Evolutionary conservation across 1,140 invertebrate species (phyloP), one percentile per base, ranked within the genome.

Genomic region (Diploscapter pachys): DNA sequence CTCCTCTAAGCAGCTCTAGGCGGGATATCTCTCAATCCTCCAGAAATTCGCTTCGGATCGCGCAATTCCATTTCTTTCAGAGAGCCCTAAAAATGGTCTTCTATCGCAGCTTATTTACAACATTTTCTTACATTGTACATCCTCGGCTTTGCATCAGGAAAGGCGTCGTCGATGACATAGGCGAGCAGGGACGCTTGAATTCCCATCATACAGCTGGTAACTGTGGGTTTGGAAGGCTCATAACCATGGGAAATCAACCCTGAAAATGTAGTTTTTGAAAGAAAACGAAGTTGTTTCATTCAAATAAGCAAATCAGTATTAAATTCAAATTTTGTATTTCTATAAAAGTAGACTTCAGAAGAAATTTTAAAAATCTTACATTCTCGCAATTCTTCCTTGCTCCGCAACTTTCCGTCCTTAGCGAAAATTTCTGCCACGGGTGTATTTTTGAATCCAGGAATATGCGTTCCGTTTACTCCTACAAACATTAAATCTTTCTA

Each of bases 121-220:
- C n/a, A 71, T 4, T 4, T 11, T 13, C 78, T 59, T 53, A 79
- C 79, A 64, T 81, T 81, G 63, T 81, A 82, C 5, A 82, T 31
- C 49, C 81, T 56, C n/a, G 75, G 70, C 4, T 68, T 65, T 9
- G 13, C 48, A 4, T 77, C 54, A 4, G 69, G 68, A 31, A 31
- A 31, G 4, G 80, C 66, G 6, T 62, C 70, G 52, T 84, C 79
- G 52, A 83, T 63, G n/a, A 75, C 78, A 51, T 82, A 78, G 2
- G 83, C 66, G 4, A 81, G 66, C 56, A 85, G 62, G 5, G 82
- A 80, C 6, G 82, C 82, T 64, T 85, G 83, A 57, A 84, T 81
- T 13, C 82, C 82, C 3, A 76, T 69, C 62, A 83, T 84, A 64
- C 82, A 84, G n/a, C 64, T 70, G 2, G 83, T 83, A 4, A 85